Evolutionary conservation across 2,888 invertebrate species (phyloP), one percentile per base, ranked within the genome.

Genomic region (Danaus chrysippus): DNA sequence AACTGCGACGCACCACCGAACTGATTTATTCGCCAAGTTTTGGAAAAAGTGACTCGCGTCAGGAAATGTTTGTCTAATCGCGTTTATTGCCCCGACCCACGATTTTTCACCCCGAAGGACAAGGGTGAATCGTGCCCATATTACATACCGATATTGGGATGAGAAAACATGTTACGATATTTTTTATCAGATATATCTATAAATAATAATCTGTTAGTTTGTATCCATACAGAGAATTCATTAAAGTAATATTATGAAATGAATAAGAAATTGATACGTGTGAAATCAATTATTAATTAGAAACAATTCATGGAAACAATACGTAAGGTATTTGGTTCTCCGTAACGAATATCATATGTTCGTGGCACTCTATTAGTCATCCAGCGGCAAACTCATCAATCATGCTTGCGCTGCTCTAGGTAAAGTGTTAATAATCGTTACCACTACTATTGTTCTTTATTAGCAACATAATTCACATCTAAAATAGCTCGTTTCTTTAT

Each of bases 21-120:
- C 86, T 91, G 91, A 91, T 91, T 90, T 91, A 91, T 91, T 83
- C 79, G 82, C 74, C 79, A 90, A 91, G 84, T 91, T 90, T 87
- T 85, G 81, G 84, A 86, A 87, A 88, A 89, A 88, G 85, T 87
- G 86, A 84, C 84, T 81, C 83, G 84, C 83, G 84, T 84, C 88
- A 87, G 90, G 90, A 90, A 90, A 85, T 90, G 86, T 89, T 90
- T 90, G 88, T 87, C 89, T 91, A 90, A 91, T 89, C 87, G 87
- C 85, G 84, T 90, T 88, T 87, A 87, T 84, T 81, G 85, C 81
- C 75, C 66, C 82, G 82, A 79, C 79, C 82, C 84, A 79, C 77
- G 78, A 80, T 84, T 83, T 85, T 82, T 86, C 84, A 82, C 79
- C 78, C 79, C 71, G 76, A 78, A 82, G 81, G 83, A 81, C 76